Percentiles rank a stretch among this genome's conserved stretches.
These are phyloP conservation scores for Pseudomyrmex concolor DNA, from an alignment of 1,140 invertebrate genomes.

Conservation along the genomic window DNA sequence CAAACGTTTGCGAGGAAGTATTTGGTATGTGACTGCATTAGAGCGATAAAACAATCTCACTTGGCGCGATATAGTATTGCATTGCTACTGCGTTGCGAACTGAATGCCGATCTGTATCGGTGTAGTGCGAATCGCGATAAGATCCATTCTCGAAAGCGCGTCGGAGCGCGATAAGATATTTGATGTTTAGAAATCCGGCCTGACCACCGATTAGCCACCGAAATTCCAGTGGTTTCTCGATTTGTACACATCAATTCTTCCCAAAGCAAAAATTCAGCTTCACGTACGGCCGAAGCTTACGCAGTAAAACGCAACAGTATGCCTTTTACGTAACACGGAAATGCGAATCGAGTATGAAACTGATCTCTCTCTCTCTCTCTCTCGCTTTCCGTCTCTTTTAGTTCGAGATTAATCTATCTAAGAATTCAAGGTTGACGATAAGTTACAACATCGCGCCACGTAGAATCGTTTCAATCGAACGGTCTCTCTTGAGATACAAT, in stretches of 20 bases:
- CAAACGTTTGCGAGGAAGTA: slow-evolving; percentile 7
- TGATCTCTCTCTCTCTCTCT: not conserved
- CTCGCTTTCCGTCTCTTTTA: not conserved
- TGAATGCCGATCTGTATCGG: slow-evolving; percentile 23
- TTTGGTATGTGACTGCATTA: slow-evolving; percentile 22
- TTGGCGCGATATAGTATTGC: slow-evolving; percentile 1
- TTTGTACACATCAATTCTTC: not conserved
- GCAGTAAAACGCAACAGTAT: not conserved
- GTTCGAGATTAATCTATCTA: slow-evolving; percentile 40
- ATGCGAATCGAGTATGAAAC: slow-evolving; percentile 27
- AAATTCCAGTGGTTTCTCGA: not conserved
- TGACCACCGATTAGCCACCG: slow-evolving; percentile 30
- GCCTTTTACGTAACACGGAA: slow-evolving; percentile 38
- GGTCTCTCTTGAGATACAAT: too few relatives aligned
- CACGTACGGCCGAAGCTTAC: not conserved
- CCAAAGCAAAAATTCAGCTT: not conserved
- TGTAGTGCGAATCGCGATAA: slow-evolving; percentile 32
- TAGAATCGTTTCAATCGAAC: slow-evolving; percentile 37
- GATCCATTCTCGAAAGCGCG: slow-evolving; percentile 59
- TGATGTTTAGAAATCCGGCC: slow-evolving; percentile 58
- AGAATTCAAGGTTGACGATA: slow-evolving; percentile 57
- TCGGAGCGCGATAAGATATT: slow-evolving; percentile 67
- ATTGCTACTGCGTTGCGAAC: not conserved
- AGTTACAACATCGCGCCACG: slow-evolving; percentile 24
- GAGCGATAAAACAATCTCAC: slow-evolving; percentile 18